Conservation (phyloP, 37 sponge, comb jelly and placozoan species). For the Halichondria panicea region DNA sequence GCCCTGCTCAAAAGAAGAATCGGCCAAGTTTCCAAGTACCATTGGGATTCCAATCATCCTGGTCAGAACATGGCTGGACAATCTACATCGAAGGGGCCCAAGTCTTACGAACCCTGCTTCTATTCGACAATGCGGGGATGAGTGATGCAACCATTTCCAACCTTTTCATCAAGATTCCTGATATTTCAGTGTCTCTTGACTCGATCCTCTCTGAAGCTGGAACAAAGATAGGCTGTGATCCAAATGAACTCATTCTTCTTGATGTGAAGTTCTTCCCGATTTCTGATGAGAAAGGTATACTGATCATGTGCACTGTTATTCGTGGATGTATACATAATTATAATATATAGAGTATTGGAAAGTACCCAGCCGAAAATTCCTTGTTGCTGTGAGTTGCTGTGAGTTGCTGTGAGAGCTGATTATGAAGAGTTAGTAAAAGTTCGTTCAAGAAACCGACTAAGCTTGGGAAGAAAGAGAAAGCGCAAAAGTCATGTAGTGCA, state of each 20-base stretch:
- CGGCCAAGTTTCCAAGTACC: too few relatives aligned
- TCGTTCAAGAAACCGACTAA: not conserved
- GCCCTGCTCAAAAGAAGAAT: too few relatives aligned
- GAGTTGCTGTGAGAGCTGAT: not conserved
- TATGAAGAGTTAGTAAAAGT: not conserved
- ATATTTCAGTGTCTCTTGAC: not conserved
- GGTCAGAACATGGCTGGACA: too few relatives aligned
- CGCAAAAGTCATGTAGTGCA: too few relatives aligned
- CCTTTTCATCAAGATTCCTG: not conserved
- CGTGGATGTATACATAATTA: not conserved
- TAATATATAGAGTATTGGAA: conserved; percentile 10
- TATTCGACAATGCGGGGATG: too few relatives aligned
- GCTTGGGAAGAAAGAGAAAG: not conserved
- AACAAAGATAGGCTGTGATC: not conserved
- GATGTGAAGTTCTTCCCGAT: not conserved
- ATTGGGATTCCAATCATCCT: too few relatives aligned
- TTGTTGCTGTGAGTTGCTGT: too few relatives aligned
- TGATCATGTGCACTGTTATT: not conserved
- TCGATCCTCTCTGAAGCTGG: not conserved
- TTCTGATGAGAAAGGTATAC: not conserved
- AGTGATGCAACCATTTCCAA: not conserved
- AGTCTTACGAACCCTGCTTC: too few relatives aligned
- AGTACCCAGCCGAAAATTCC: not conserved
- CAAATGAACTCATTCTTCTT: not conserved
- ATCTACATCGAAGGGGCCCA: too few relatives aligned